These are phyloP conservation scores for Tychaedon coryphoeus DNA, from an alignment of 2,113 vertebrate genomes.

Conservation along the genomic window DNA sequence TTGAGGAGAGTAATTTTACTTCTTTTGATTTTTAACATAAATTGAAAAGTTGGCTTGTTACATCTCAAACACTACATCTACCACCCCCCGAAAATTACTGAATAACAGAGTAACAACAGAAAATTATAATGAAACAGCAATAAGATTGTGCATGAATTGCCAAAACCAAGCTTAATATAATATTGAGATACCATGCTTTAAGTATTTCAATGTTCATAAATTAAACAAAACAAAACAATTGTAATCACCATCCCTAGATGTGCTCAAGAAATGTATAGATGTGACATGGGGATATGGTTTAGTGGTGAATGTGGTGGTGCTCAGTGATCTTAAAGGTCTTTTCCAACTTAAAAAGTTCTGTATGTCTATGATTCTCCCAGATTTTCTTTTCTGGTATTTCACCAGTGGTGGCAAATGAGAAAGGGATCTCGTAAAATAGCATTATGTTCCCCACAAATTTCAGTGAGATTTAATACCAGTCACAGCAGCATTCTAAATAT, in stretches of 20 bases:
- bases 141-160: neutral
- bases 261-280: neutral
- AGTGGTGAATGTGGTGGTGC: neutral
- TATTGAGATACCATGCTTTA: neutral
- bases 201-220: neutral
- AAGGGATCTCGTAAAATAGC: neutral
- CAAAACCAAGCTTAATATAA: neutral
- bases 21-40: neutral
- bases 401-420: neutral
- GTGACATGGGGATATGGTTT: neutral
- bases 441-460: neutral
- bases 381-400: neutral
- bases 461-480: neutral
- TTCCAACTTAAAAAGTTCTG: neutral
- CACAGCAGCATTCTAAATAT: neutral
- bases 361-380: too few relatives aligned
- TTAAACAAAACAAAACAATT: neutral
- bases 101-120: neutral
- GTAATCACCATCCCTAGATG: neutral
- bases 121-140: neutral
- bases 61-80: neutral
- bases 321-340: neutral
- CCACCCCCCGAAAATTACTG: neutral
- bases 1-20: neutral
- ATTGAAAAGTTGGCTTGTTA: neutral